These are phyloP conservation scores for Hephaestus fuliginosus DNA, from an alignment of 2,797 vertebrate genomes.

Conservation along the genomic window DNA sequence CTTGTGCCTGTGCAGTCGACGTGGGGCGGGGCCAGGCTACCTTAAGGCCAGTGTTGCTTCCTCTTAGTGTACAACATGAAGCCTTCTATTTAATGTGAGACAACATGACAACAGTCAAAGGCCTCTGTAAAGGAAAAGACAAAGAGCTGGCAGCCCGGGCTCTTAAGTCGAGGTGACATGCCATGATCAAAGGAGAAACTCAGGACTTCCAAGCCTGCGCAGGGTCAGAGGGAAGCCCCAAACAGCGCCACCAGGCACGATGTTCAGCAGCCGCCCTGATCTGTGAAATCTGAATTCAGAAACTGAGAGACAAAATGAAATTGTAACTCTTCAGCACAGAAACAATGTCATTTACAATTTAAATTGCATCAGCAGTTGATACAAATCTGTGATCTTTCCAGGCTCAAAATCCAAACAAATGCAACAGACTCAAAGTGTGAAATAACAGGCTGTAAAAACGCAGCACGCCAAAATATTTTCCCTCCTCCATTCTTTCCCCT, in stretches of 20 bases:
- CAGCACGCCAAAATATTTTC: constrained; percentile 64
- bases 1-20: constrained; percentile 21
- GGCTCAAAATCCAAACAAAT: constrained; percentile 54
- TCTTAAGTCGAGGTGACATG: constrained; percentile 68
- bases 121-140: constrained; percentile 46
- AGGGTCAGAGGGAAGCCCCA: constrained; percentile 41
- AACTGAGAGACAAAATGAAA: constrained; percentile 10
- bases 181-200: constrained; percentile 60
- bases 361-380: constrained; percentile 55
- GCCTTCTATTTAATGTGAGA: constrained; percentile 64
- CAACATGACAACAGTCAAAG: constrained; percentile 65
- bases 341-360: constrained; percentile 62
- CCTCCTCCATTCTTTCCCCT: constrained; percentile 45
- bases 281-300: constrained; percentile 26
- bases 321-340: constrained; percentile 29
- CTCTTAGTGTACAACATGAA: constrained; percentile 59
- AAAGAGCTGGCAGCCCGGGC: constrained; percentile 46
- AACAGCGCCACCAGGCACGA: constrained; percentile 36
- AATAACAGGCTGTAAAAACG: constrained; percentile 66
- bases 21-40: constrained; percentile 33
- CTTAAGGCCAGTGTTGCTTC: constrained; percentile 68
- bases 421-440: constrained; percentile 55
- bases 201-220: constrained; percentile 2
- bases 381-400: constrained; percentile 52
- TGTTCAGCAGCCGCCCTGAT: constrained; percentile 10